These are phyloP conservation scores for Apantesis nais DNA, from an alignment of 2,888 invertebrate species.

Conservation along the genomic window DNA sequence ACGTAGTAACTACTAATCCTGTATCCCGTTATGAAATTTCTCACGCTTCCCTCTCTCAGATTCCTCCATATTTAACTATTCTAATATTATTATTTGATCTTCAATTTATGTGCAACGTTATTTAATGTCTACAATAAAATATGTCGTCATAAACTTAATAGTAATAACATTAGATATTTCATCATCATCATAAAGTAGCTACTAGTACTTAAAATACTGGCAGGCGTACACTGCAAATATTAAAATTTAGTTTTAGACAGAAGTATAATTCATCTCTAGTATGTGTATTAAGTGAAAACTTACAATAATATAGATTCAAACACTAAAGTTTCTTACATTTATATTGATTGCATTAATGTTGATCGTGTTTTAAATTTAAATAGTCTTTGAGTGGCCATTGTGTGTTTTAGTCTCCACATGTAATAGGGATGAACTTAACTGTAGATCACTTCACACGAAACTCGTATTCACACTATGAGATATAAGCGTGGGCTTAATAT, in stretches of 20 bases:
- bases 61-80: too few species aligned
- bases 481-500: constrained; percentile 66
- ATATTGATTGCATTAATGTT: constrained; percentile 64
- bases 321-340: constrained; percentile 69
- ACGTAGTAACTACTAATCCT: too few species aligned
- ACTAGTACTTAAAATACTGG: background rate
- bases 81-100: constrained; percentile 3
- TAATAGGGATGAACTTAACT: constrained; percentile 53
- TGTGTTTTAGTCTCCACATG: constrained; percentile 6
- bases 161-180: constrained; percentile 58
- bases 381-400: constrained; percentile 52
- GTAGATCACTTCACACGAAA: constrained; percentile 40
- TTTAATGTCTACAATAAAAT: background rate
- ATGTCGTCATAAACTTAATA: constrained; percentile 46
- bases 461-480: constrained; percentile 57
- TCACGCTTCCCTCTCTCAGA: too few species aligned
- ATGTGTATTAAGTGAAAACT: too few species aligned
- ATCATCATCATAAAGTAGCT: background rate
- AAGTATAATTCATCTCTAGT: constrained; percentile 78
- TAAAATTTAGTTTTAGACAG: constrained; percentile 77
- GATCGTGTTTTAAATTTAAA: constrained; percentile 63
- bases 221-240: constrained; percentile 66
- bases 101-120: background rate
- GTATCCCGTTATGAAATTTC: too few species aligned
- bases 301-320: constrained; percentile 75